Percentiles rank a stretch among this genome's conserved stretches.
phyloP scores from a whole-genome alignment of 2,113 vertebrate genomes.

The Zeus faber region DNA sequence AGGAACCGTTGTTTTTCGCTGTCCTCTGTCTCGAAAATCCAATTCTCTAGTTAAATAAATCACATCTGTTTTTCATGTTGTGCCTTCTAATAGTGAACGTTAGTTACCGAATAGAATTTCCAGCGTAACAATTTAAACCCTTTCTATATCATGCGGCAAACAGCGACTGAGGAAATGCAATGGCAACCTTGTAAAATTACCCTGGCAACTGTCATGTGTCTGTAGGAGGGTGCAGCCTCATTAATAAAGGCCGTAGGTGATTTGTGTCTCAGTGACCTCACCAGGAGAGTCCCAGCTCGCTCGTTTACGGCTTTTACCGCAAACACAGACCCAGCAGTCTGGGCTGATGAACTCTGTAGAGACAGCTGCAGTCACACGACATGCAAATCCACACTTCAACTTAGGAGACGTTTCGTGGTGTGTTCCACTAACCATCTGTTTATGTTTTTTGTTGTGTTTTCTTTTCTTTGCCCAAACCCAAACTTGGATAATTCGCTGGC shows the following conservation, averaged over 20 bases:
- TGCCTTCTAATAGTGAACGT: no score
- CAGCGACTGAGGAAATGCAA: no score
- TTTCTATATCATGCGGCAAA: no score
- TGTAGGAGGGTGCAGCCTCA: constrained; percentile 2
- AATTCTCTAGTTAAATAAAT: no score
- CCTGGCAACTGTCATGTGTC: background rate
- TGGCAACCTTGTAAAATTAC: no score
- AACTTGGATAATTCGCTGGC: background rate
- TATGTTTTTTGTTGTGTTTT: no score
- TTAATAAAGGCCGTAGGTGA: background rate
- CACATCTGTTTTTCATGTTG: no score
- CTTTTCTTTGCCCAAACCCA: background rate
- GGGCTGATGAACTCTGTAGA: background rate
- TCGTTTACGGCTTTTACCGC: background rate
- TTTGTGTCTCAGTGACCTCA: background rate
- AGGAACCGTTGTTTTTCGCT: no score
- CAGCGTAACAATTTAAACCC: no score
- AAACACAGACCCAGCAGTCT: no score
- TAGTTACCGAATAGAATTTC: no score
- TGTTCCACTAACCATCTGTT: constrained; percentile 6
- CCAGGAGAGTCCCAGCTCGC: background rate
- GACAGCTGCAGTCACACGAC: background rate
- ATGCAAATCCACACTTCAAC: background rate
- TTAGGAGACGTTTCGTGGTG: background rate
- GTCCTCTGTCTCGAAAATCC: no score